Evolutionary conservation across 2,797 vertebrate species (phyloP).

Genomic region (Macrochelys suwanniensis): DNA sequence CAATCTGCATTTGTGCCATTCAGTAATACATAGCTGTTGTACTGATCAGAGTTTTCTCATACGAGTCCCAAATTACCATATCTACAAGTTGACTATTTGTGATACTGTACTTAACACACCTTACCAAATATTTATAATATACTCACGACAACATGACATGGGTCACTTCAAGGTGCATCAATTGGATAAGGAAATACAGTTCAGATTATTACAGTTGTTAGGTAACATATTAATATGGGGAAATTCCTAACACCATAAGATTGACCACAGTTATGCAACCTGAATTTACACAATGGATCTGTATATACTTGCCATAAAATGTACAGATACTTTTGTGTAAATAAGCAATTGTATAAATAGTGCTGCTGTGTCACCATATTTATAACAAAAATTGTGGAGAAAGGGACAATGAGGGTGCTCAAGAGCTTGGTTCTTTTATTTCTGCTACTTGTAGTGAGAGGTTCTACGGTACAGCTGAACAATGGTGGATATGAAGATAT

Average conservation of each 20-base stretch:
- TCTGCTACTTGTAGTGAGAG: slow-evolving; percentile 30
- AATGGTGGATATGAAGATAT: slow-evolving; percentile 79
- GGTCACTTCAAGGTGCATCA: background rate
- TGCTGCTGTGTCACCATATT: background rate
- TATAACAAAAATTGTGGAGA: background rate
- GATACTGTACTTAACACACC: background rate
- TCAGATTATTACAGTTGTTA: background rate
- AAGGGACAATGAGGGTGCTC: slow-evolving; percentile 12
- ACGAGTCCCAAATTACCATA: background rate
- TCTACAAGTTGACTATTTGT: background rate
- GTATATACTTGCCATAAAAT: background rate
- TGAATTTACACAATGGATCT: background rate
- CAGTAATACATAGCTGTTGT: background rate
- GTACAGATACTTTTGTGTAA: background rate
- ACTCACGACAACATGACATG: background rate
- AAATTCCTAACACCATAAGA: background rate
- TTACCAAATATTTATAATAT: background rate
- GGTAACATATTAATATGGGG: background rate
- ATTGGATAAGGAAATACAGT: background rate
- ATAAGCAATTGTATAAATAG: background rate
- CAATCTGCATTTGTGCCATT: background rate
- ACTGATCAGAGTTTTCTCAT: background rate
- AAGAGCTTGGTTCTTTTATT: slow-evolving; percentile 53
- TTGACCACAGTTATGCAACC: background rate
- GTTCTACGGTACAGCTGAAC: slow-evolving; percentile 73